Base-by-base conservation (phyloP, 2,888 invertebrate genomes). In the Sisyra nigra region DNA sequence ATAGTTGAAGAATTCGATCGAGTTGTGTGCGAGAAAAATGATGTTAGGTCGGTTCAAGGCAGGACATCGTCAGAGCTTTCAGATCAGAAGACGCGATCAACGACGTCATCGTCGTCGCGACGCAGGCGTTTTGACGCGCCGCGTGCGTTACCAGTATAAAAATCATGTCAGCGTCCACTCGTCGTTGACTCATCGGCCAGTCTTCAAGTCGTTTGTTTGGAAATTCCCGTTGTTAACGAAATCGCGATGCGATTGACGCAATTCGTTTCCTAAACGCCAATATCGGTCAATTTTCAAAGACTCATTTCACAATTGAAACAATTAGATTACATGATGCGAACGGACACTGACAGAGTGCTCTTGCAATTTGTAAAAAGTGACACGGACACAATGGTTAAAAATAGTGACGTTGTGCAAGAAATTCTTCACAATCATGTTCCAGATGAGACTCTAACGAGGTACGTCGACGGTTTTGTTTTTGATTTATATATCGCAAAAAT, bases 341-440 rank as follows among this genome's bases (percentile, higher is more conserved):
- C 37, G n/a, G 37, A 37, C 17, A 10, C 37, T n/a, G 37, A 37
- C 9, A 17, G 14, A 18, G 35, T 35, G 35, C 17, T 13, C 13
- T 8, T 35, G n/a, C 35, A 35, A 15, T 15, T 13, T 35, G n/a
- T 13, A 7, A 35, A 35, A 15, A 35, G 14, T 8, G 2, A 35
- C 3, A 35, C 35, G 17, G 14, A 13, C 35, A 35, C 35, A 13
- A 3, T 37, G 19, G 37, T 37, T 37, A 37, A 37, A 37, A 37
- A 37, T 37, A 46, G 52, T 49, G 36, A 54, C 50, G 46, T 52
- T 34, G 55, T 56, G 41, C 55, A 56, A 49, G 54, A 55, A 44
- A 56, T 56, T 36, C 50, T 56, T 41, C 53, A 53, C 47, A 52
- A 55, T 35, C 53, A 53, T 46, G 53, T 53, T 18, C 51, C 51